A percentile compares a stretch with the other conserved stretches of the same genome.
These are phyloP conservation scores for Coendou prehensilis DNA, from an alignment of 2,797 vertebrate species.

Conservation along the genomic window DNA sequence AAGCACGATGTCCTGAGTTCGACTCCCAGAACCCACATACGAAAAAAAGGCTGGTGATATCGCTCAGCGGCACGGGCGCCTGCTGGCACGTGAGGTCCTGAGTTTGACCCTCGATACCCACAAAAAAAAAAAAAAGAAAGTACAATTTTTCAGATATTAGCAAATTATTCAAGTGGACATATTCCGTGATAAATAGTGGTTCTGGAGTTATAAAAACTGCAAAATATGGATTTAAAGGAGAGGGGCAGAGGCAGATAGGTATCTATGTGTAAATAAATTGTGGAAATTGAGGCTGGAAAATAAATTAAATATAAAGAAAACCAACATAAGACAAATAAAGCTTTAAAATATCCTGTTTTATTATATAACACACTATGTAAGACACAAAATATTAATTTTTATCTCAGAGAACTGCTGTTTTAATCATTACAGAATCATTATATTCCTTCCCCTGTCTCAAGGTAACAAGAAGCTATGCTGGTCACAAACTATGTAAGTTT, in stretches of 20 bases:
- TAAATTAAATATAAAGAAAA: conserved; percentile 57
- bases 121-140: background rate
- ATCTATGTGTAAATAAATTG: background rate
- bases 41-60: too few relatives aligned
- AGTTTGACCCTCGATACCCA: too few relatives aligned
- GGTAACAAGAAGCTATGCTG: background rate
- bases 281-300: background rate
- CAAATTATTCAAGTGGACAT: conserved; percentile 16
- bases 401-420: background rate
- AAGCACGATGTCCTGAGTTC: too few relatives aligned
- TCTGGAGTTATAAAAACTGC: background rate
- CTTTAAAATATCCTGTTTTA: background rate
- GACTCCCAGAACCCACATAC: too few relatives aligned
- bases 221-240: background rate
- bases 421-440: background rate
- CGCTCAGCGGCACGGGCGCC: too few relatives aligned
- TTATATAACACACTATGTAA: background rate
- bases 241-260: background rate
- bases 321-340: background rate
- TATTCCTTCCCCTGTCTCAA: background rate
- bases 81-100: too few relatives aligned
- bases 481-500: background rate
- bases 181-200: background rate
- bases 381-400: background rate
- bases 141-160: background rate